Evolutionary conservation across 2,888 invertebrate species (phyloP), one percentile per base, ranked within the genome.

Genomic region (Salticus scenicus): DNA sequence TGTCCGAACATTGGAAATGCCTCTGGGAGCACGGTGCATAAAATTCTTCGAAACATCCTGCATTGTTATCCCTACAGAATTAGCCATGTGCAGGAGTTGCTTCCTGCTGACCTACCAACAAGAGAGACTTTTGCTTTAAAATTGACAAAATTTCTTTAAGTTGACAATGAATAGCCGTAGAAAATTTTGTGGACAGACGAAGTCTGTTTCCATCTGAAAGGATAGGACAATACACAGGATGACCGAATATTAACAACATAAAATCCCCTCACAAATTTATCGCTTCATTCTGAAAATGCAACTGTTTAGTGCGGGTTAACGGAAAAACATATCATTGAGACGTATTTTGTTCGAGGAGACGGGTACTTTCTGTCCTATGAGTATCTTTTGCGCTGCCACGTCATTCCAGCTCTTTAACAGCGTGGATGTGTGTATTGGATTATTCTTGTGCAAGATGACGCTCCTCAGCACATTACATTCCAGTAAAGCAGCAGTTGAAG

Each of bases 111-210:
- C n/a, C n/a, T n/a, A n/a, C n/a, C n/a, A n/a, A n/a, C n/a, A n/a
- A n/a, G n/a, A n/a, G n/a, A n/a, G n/a, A 57, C 0, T n/a, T 51
- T 72, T 63, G 33, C 17, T 27, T 17, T 64, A 37, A 37, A 74
- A 28, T 27, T 64, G 57, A 33, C 63, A 14, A 37, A 17, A 27
- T 8, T 4, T 8, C 57, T 74, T 24, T 24, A 27, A 74, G 63
- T 74, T 57, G 64, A 37, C 14, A 64, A 74, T 63, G 64, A 74
- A 41, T 37, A 17, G 2, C 41, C 27, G 24, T 41, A 27, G 24
- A 63, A 63, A 0, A 63, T 73, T 73, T 8, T 66, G 30, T 74
- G 37, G 31, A 51, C 72, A 72, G n/a, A 57, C 31, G 12, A 27
- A 0, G 27, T 17, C 41, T 12, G 10, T 73, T 57, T 73, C 4